phyloP scores from a whole-genome alignment of 2,888 invertebrate species.

The Drosophila prolongata region DNA sequence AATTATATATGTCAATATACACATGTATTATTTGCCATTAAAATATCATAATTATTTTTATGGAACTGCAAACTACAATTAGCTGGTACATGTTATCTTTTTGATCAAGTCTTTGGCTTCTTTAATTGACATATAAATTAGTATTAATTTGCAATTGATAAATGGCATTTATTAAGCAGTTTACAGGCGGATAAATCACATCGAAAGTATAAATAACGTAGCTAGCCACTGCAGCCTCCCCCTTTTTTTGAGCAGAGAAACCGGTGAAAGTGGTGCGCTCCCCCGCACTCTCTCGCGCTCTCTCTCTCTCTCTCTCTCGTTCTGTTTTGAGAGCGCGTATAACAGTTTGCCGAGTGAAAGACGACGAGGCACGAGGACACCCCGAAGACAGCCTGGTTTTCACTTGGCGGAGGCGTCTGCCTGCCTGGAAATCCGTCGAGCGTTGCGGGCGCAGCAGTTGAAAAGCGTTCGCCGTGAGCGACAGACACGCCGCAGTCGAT shows the following conservation, averaged over 20 bases:
- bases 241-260: background rate
- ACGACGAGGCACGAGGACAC: slow-evolving; percentile 23
- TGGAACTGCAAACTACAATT: background rate
- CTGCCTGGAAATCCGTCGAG: slow-evolving; percentile 65
- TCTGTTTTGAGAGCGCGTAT: slow-evolving; percentile 44
- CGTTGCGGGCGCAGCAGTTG: slow-evolving; percentile 76
- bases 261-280: slow-evolving; percentile 12
- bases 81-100: background rate
- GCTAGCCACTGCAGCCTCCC: slow-evolving; percentile 5
- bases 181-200: slow-evolving; percentile 47
- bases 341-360: slow-evolving; percentile 53
- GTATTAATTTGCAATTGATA: slow-evolving; percentile 54
- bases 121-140: slow-evolving; percentile 19
- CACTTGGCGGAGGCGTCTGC: slow-evolving; percentile 42
- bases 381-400: slow-evolving; percentile 1
- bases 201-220: slow-evolving; percentile 46
- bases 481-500: slow-evolving; percentile 58
- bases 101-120: slow-evolving; percentile 11
- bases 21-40: background rate
- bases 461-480: slow-evolving; percentile 73
- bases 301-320: background rate
- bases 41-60: background rate
- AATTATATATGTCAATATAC: background rate
- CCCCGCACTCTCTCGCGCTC: background rate
- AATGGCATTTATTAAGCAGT: slow-evolving; percentile 55